Evolutionary conservation across 2,888 invertebrate genomes (phyloP).

Genomic region (Exocentrus adspersus): DNA sequence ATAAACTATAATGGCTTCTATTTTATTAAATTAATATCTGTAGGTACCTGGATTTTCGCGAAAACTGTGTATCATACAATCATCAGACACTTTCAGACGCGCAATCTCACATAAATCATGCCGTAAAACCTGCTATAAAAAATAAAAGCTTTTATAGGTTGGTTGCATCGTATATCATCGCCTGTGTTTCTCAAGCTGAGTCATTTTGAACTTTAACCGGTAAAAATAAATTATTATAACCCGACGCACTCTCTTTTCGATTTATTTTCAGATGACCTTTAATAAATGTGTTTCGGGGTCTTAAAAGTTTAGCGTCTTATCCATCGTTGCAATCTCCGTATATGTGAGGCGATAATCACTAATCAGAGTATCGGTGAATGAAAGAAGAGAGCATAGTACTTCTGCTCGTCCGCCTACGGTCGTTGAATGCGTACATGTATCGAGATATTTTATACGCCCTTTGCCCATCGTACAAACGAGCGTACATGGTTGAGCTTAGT

Average conservation of each 20-base stretch:
- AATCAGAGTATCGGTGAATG: conserved; percentile 34
- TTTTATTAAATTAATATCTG: no score
- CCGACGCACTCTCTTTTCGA: conserved; percentile 21
- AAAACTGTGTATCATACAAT: background rate
- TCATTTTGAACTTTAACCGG: conserved; percentile 24
- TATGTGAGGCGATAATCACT: conserved; percentile 21
- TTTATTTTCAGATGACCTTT: conserved; percentile 37
- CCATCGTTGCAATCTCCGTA: conserved; percentile 20
- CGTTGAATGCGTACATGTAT: conserved; percentile 35
- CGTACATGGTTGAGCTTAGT: conserved; percentile 32
- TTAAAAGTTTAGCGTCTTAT: conserved; percentile 29
- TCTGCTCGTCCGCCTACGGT: conserved; percentile 29
- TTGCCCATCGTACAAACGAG: conserved; percentile 41
- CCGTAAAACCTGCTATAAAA: background rate
- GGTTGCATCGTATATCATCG: conserved; percentile 21
- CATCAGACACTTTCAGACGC: background rate
- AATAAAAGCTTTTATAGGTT: conserved; percentile 20
- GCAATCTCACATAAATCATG: background rate
- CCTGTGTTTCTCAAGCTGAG: conserved; percentile 19
- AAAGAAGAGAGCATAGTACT: conserved; percentile 27
- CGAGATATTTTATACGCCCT: conserved; percentile 48
- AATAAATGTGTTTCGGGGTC: conserved; percentile 42
- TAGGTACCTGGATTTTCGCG: no score
- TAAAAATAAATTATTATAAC: conserved; percentile 15
- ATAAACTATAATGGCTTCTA: no score